Evolutionary conservation across 1,140 invertebrate genomes (phyloP).

Genomic region (Orchesella cincta): DNA sequence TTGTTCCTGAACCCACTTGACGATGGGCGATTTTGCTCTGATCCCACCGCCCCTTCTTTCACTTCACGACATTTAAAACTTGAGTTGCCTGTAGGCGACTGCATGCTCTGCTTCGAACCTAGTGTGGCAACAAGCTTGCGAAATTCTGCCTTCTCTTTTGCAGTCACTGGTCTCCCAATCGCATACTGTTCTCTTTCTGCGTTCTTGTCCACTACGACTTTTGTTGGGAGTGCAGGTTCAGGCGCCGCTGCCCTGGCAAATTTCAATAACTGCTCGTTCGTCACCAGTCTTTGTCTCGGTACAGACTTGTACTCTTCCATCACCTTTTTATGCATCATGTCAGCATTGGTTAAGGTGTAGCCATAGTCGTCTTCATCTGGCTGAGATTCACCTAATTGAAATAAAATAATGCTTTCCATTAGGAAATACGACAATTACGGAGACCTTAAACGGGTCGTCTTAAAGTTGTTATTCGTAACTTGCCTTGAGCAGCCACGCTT

Average conservation of each 20-base stretch:
- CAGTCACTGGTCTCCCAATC: constrained; percentile 67
- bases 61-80: no score
- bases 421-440: no score
- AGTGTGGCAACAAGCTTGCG: no score
- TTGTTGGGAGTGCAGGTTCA: constrained; percentile 70
- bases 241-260: constrained; percentile 65
- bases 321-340: constrained; percentile 77
- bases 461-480: no score
- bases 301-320: constrained; percentile 77
- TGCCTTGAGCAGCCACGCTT: constrained; percentile 68
- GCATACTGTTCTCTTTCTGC: constrained; percentile 63
- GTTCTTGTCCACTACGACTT: constrained; percentile 54
- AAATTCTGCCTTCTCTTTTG: constrained; percentile 74
- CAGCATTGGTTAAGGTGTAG: constrained; percentile 78
- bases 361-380: constrained; percentile 88
- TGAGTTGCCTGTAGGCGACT: no score
- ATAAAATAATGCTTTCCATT: background rate
- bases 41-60: no score
- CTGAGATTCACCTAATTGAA: constrained; percentile 65
- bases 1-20: no score
- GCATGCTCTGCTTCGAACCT: constrained; percentile 60
- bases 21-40: no score
- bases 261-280: constrained; percentile 52
- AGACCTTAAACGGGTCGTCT: background rate
- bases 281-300: constrained; percentile 56